A percentile compares a stretch with the other conserved stretches of the same genome.
These are phyloP conservation scores for Dryadula phaetusa DNA, from an alignment of 2,888 invertebrate species.

Conservation along the genomic window DNA sequence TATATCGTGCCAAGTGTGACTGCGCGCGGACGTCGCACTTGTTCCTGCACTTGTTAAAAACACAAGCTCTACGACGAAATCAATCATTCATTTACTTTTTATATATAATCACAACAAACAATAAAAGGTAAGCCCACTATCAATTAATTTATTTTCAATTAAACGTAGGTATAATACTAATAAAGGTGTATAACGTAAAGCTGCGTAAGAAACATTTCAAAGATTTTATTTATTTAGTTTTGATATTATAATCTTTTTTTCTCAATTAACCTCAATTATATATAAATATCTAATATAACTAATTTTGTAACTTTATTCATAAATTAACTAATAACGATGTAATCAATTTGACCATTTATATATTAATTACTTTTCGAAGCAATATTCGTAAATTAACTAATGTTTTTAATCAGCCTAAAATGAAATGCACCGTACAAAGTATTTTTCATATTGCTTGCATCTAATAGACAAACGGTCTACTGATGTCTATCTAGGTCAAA, in stretches of 20 bases:
- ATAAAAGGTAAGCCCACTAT: slow-evolving; percentile 7
- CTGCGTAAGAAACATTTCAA: neutral
- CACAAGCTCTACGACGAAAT: neutral
- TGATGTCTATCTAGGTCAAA: slow-evolving; percentile 54
- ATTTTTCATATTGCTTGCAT: slow-evolving; percentile 7
- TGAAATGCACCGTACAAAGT: no score
- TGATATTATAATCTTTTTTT: no score
- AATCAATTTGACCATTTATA: no score
- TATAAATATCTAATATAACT: no score
- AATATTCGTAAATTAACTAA: no score
- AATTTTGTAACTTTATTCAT: no score
- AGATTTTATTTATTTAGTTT: neutral
- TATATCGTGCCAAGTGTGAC: slow-evolving; percentile 38
- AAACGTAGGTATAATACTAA: neutral
- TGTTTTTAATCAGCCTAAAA: no score
- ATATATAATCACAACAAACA: neutral
- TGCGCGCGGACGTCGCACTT: slow-evolving; percentile 38
- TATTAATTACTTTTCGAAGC: no score
- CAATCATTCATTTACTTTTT: neutral
- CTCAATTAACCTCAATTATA: no score
- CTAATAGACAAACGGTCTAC: neutral
- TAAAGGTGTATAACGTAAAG: no score
- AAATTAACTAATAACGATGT: no score
- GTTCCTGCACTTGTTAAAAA: neutral
- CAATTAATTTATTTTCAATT: neutral